These are phyloP conservation scores for Decapterus maruadsi DNA, from an alignment of 2,797 vertebrate genomes.

Conservation along the genomic window DNA sequence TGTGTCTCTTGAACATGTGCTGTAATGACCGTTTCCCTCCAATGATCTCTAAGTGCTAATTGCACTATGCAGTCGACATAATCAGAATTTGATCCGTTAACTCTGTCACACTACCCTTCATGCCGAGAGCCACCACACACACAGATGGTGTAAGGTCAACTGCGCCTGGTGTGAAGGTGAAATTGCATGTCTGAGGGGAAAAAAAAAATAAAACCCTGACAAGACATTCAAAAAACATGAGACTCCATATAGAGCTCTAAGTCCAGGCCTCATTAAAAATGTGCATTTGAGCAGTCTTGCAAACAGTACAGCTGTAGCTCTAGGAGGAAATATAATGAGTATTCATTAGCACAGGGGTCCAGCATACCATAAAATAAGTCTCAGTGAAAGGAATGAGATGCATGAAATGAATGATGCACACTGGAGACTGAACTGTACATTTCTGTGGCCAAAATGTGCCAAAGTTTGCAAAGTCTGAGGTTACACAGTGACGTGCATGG, in stretches of 20 bases:
- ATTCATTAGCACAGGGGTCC: slow-evolving; percentile 50
- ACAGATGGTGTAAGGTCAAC: slow-evolving; percentile 4
- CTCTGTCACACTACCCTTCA: not conserved
- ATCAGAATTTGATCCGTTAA: not conserved
- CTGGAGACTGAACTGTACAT: slow-evolving; percentile 3
- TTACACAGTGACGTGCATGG: not conserved
- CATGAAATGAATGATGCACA: slow-evolving; percentile 45
- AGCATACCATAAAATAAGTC: slow-evolving; percentile 41
- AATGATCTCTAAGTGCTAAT: not conserved
- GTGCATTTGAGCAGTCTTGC: slow-evolving; percentile 40
- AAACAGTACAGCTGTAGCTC: slow-evolving; percentile 54
- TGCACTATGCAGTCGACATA: not conserved
- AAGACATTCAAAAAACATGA: slow-evolving; percentile 25
- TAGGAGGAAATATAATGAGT: slow-evolving; percentile 50
- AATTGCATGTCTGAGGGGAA: slow-evolving; percentile 1
- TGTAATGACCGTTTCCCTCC: not conserved
- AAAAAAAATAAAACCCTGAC: not conserved
- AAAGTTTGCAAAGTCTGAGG: slow-evolving; percentile 27
- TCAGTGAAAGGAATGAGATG: slow-evolving; percentile 32
- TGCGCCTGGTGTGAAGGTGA: slow-evolving; percentile 1
- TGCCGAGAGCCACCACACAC: not conserved
- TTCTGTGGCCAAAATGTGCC: slow-evolving; percentile 6
- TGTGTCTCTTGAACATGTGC: too few species aligned
- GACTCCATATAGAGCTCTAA: not conserved
- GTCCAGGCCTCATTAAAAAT: slow-evolving; percentile 53